Evolutionary conservation across 2,888 invertebrate genomes (phyloP), one percentile per base, ranked within the genome.

Genomic region (Lasioglossum oenotherae): DNA sequence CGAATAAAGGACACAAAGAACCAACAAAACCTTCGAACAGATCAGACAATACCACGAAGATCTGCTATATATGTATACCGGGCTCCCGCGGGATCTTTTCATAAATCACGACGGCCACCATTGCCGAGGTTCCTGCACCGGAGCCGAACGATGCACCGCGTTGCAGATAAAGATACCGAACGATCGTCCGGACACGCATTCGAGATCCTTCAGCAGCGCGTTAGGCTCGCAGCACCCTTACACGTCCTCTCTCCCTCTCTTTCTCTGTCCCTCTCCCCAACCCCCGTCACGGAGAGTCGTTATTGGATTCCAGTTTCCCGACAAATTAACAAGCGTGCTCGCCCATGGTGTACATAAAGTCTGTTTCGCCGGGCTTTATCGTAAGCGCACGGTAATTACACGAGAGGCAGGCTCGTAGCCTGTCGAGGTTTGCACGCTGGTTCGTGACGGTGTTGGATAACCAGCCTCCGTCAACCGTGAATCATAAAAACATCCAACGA

Each of bases 281-380:
- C 35, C 31, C 10, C 3, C 67, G 67, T 67, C 67, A n/a, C 71
- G 23, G 71, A 41, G n/a, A 12, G 57, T 46, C 27, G 49, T 53
- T n/a, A 73, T n/a, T 23, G 75, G 60, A 41, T 83, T 53, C 44
- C 76, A 57, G 57, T 57, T 73, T 77, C 72, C 35, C 64, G 75
- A 35, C 72, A 76, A 73, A 76, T 64, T 49, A 83, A 64, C 81
- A 46, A 35, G 57, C 46, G 8, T n/a, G 23, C 74, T 31, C 67
- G 71, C 46, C 16, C 71, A 27, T 35, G 64, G 67, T 41, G 16
- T 41, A 74, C 49, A 80, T 80, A 82, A 71, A 82, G 74, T 38
- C 71, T 69, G 46, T 82, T 74, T 74, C 46, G 77, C 81, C 77
- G 60, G 10, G 75, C 60, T 76, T 85, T 78, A 76, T 80, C 85